phyloP scores from a whole-genome alignment of 2,888 invertebrate species.

The Galerucella nymphaeae region DNA sequence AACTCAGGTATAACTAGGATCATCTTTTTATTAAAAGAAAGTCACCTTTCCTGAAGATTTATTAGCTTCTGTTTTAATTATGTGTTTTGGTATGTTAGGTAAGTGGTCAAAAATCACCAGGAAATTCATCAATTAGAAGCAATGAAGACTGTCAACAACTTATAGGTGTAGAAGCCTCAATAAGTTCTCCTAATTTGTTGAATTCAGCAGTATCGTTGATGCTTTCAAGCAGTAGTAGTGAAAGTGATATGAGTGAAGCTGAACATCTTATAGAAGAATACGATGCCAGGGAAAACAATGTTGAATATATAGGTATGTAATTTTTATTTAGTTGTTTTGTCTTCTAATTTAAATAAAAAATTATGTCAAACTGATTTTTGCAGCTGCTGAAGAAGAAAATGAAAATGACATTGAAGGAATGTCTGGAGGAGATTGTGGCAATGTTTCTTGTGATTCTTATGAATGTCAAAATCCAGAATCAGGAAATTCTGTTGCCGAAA shows the following conservation, averaged over 20 bases:
- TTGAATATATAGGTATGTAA: conserved; percentile 28
- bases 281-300: conserved; percentile 64
- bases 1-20: conserved; percentile 43
- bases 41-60: neutral
- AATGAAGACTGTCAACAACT: conserved; percentile 52
- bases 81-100: conserved; percentile 30
- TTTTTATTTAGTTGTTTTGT: neutral
- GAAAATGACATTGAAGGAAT: conserved; percentile 87
- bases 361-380: conserved; percentile 24
- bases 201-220: conserved; percentile 62
- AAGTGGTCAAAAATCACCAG: conserved; percentile 48
- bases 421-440: conserved; percentile 70
- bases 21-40: neutral
- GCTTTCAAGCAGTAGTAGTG: conserved; percentile 63
- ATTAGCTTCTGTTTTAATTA: neutral
- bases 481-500: conserved; percentile 58
- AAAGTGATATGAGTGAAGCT: conserved; percentile 70
- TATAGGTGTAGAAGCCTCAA: conserved; percentile 60
- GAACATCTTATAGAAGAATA: conserved; percentile 73
- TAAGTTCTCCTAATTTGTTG: conserved; percentile 63
- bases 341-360: neutral
- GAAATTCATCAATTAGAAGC: conserved; percentile 43
- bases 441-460: conserved; percentile 50
- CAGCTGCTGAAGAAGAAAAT: conserved; percentile 72
- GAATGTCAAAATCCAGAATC: conserved; percentile 54